Percentiles rank a stretch among this genome's conserved stretches.
phyloP scores from a whole-genome alignment of 2,888 invertebrate species.

The Cephus pygmeus region DNA sequence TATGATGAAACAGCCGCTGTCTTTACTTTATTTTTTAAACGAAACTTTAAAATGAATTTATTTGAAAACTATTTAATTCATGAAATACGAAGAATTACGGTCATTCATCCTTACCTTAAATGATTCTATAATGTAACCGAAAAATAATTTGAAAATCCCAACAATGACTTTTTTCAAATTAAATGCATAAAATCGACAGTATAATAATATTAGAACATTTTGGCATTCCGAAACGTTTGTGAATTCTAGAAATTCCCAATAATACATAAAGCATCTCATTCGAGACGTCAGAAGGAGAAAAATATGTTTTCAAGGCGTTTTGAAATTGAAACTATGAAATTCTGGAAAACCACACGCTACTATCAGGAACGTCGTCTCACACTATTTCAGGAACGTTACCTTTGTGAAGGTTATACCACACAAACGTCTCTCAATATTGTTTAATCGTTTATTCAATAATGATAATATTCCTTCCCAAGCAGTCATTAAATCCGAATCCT shows the following conservation, averaged over 20 bases:
- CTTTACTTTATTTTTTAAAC: no score
- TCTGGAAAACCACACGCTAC: neutral
- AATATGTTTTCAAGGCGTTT: neutral
- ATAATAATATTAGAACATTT: no score
- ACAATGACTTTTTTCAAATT: no score
- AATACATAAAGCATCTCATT: neutral
- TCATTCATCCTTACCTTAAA: no score
- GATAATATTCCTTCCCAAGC: slow-evolving; percentile 24
- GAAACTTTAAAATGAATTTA: no score
- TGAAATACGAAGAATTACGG: no score
- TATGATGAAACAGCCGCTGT: no score
- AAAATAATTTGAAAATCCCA: no score
- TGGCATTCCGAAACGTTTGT: neutral
- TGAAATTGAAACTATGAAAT: neutral
- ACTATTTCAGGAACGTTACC: neutral
- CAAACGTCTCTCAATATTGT: slow-evolving; percentile 4
- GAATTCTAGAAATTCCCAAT: neutral
- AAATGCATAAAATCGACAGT: no score
- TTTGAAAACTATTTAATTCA: no score
- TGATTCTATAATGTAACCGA: no score
- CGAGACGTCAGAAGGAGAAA: neutral
- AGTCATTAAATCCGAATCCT: slow-evolving; percentile 17
- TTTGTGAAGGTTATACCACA: neutral
- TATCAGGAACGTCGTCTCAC: neutral
- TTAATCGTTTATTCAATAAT: slow-evolving; percentile 26